Conservation (phyloP, 2,113 vertebrate genomes). For the Cottus gobio region DNA sequence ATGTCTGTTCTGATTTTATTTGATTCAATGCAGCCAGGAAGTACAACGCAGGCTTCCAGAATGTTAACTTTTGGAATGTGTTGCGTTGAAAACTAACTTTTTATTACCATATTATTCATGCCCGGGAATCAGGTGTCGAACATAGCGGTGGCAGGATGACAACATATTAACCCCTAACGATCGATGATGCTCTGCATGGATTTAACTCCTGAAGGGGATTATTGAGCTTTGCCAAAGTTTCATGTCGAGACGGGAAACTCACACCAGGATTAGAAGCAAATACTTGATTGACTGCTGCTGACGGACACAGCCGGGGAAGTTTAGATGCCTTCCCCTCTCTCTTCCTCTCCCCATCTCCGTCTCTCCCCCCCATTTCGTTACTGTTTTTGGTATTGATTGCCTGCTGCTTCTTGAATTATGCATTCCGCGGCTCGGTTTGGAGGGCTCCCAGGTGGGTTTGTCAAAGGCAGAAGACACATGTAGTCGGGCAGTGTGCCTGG, state of each 20-base stretch:
- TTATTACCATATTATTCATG: conserved; percentile 16
- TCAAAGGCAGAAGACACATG: conserved; percentile 75
- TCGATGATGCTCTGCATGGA: conserved; percentile 57
- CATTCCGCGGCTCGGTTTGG: conserved; percentile 69
- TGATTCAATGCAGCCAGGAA: not conserved
- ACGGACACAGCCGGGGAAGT: conserved; percentile 55
- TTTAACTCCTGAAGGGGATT: conserved; percentile 63
- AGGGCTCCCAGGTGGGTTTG: conserved; percentile 71
- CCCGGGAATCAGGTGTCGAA: conserved; percentile 49
- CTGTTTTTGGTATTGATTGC: conserved; percentile 77
- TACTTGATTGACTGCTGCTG: conserved; percentile 53
- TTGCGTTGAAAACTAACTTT: conserved; percentile 13
- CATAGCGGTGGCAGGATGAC: conserved; percentile 43
- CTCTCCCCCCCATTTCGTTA: conserved; percentile 46
- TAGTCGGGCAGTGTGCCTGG: conserved; percentile 67
- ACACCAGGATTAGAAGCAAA: conserved; percentile 74
- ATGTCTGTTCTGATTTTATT: conserved; percentile 34
- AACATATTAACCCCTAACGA: conserved; percentile 57
- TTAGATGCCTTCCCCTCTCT: conserved; percentile 28
- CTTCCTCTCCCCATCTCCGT: not conserved
- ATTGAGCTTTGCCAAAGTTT: conserved; percentile 61
- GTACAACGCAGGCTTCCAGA: not conserved
- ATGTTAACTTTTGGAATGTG: conserved; percentile 1
- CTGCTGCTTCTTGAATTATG: conserved; percentile 78
- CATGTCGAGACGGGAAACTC: conserved; percentile 70